Evolutionary conservation across 2,797 vertebrate genomes (phyloP).

Genomic region (Aplochiton taeniatus): DNA sequence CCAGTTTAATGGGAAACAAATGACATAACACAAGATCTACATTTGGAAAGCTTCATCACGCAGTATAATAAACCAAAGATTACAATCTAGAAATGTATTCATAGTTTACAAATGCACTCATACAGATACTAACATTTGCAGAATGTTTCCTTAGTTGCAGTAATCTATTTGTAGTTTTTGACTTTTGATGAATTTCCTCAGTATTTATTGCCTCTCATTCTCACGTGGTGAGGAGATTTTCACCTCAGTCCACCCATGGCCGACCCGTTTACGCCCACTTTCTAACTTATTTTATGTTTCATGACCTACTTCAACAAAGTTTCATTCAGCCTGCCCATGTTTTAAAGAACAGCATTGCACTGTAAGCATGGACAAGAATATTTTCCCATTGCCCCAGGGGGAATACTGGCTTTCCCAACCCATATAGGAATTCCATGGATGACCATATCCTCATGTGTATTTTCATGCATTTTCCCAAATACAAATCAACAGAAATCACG

Average conservation of each 20-base stretch:
- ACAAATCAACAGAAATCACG: conserved; percentile 12
- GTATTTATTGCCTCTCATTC: not conserved
- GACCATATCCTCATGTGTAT: not conserved
- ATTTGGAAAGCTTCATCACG: too few species aligned
- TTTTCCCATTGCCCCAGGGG: conserved; percentile 12
- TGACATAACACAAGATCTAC: too few species aligned
- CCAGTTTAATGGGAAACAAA: too few species aligned
- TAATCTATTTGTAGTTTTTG: too few species aligned
- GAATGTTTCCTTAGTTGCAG: not conserved
- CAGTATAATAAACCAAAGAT: too few species aligned
- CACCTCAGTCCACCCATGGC: conserved; percentile 48
- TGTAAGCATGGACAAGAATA: not conserved
- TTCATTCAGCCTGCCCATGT: conserved; percentile 36
- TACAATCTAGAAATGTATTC: too few species aligned
- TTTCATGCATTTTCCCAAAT: not conserved
- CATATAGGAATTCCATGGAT: not conserved
- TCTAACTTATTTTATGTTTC: conserved; percentile 63
- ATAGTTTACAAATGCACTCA: conserved; percentile 32
- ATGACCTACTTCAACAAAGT: conserved; percentile 60
- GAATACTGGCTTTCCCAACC: not conserved
- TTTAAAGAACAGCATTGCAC: not conserved
- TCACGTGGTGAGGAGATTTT: not conserved
- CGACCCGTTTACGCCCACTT: conserved; percentile 64
- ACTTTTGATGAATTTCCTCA: too few species aligned
- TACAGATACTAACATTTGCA: not conserved